Base-by-base conservation (phyloP, 2,888 invertebrate species). In the Oxyscelio sp. region DNA sequence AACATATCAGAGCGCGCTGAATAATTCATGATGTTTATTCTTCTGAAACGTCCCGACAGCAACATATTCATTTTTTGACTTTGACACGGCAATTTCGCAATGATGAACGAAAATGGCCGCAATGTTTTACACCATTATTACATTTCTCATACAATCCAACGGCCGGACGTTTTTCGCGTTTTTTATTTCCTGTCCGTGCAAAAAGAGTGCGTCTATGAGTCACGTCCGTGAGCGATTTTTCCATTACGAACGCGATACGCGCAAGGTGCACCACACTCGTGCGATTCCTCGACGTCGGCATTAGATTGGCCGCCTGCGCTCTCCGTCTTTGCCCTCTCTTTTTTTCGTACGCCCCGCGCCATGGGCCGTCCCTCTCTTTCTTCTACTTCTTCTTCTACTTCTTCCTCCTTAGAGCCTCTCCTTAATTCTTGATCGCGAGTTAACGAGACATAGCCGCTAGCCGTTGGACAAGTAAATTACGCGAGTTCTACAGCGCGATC, bases 401-500 rank as follows among this genome's bases (percentile, higher is more conserved):
- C 45, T 83, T 63, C 71, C 52, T 68, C 54, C 31, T 45, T 65
- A 48, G 52, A 54, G 82, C 83, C 85, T 88, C 92, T 90, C 88
- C 91, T 92, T 92, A 91, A 92, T 92, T 90, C 92, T 85, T 88
- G 91, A 93, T 93, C 92, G 90, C 88, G 85, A 92, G 90, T 91
- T 93, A 92, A 93, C 92, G 92, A 93, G 92, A 91, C 91, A 90
- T 88, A 88, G 92, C 93, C 92, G 90, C 90, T 90, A 84, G 90
- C 91, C 91, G 88, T 85, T 87, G 90, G 90, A 91, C 92, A 91
- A 91, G 93, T 92, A 92, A 93, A 93, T 93, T 93, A 92, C 93
- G 91, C 91, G 87, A 85, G 82, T 86, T 86, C 66, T 85, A 74
- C 75, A 66, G 80, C 83, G 78, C 85, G 89, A 89, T 87, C 87